phyloP scores from a whole-genome alignment of 2,113 vertebrate species.

The Myrmecophaga tridactyla region DNA sequence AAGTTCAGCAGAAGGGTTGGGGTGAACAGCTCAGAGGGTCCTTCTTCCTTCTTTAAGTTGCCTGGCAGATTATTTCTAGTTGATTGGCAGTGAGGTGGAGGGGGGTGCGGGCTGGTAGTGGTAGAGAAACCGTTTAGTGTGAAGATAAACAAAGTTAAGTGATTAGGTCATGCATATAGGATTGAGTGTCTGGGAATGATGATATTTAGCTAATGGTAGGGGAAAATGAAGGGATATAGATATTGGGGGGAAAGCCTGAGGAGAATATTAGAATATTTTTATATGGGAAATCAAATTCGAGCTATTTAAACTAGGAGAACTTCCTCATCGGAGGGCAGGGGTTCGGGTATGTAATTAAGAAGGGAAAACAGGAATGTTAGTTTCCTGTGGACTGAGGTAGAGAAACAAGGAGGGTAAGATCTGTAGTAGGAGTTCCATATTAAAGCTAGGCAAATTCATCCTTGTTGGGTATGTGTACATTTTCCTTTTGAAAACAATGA shows the following conservation, averaged over 20 bases:
- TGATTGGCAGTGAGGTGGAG: background rate
- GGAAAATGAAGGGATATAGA: background rate
- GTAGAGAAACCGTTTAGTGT: background rate
- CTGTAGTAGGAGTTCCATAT: background rate
- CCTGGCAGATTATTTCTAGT: constrained; percentile 34
- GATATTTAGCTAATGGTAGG: constrained; percentile 21
- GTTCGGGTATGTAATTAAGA: constrained; percentile 27
- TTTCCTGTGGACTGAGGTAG: constrained; percentile 17
- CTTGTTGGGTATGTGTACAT: background rate
- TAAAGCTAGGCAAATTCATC: background rate
- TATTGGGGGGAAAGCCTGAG: background rate
- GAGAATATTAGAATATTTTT: background rate
- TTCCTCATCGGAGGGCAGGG: background rate
- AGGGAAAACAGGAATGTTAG: background rate
- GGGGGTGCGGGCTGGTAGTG: background rate
- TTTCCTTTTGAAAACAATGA: constrained; percentile 33
- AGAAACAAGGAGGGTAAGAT: background rate
- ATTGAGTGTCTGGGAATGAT: constrained; percentile 1
- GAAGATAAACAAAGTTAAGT: constrained; percentile 22
- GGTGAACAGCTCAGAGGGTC: background rate
- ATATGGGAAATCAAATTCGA: constrained; percentile 43
- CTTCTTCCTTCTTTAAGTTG: constrained; percentile 15
- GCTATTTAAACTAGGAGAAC: background rate
- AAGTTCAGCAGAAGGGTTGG: constrained; percentile 15
- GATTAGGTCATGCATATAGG: background rate